phyloP scores from a whole-genome alignment of 2,888 invertebrate species.

The Stramonita haemastoma region DNA sequence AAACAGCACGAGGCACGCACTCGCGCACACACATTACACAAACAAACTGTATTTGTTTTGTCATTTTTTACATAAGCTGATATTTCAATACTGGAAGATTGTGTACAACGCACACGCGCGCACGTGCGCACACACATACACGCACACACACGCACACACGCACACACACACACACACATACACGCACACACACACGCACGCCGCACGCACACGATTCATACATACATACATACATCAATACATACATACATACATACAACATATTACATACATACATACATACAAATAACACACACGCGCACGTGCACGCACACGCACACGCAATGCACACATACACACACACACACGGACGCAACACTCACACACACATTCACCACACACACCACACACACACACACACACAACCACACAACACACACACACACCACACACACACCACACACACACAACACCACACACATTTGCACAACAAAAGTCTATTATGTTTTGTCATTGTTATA shows the following conservation, averaged over 20 bases:
- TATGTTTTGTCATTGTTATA: too few relatives aligned
- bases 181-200: not conserved
- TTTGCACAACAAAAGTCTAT: not conserved
- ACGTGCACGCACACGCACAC: not conserved
- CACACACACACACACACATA: constrained; percentile 31
- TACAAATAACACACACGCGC: not conserved
- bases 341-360: not conserved
- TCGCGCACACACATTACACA: constrained; percentile 10
- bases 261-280: not conserved
- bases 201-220: not conserved
- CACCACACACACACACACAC: not conserved
- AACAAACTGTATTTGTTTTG: too few relatives aligned
- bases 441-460: not conserved
- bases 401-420: not conserved
- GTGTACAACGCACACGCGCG: not conserved
- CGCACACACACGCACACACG: constrained; percentile 30
- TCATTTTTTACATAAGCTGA: too few relatives aligned
- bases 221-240: not conserved
- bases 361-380: not conserved
- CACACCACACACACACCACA: not conserved
- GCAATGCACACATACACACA: not conserved
- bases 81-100: too few relatives aligned
- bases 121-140: not conserved
- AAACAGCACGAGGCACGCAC: constrained; percentile 9
- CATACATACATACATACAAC: not conserved